These are phyloP conservation scores for Metopolophium dirhodum DNA, from an alignment of 1,140 invertebrate species.

Conservation along the genomic window DNA sequence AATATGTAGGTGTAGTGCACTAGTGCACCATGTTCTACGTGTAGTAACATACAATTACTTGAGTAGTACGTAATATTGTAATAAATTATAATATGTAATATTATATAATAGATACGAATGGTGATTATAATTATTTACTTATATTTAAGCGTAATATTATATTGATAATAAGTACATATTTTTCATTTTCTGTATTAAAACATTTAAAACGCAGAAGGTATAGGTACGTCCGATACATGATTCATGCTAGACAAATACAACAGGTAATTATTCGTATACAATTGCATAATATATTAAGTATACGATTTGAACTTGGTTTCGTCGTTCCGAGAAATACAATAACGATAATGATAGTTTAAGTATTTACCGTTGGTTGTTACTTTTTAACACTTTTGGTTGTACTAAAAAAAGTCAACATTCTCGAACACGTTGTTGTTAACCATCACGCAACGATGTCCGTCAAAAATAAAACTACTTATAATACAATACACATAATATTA, in stretches of 20 bases:
- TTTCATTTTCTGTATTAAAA: not conserved
- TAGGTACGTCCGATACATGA: not conserved
- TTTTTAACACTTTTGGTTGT: not conserved
- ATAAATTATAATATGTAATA: not conserved
- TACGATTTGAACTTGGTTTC: not conserved
- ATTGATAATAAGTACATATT: not conserved
- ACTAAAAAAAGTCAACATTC: not conserved
- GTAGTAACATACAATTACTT: not conserved
- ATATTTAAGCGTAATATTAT: not conserved
- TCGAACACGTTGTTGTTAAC: not conserved
- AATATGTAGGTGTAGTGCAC: not conserved
- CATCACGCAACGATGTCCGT: not conserved
- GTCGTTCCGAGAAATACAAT: not conserved
- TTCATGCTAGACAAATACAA: constrained; percentile 5
- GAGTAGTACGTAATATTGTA: not conserved
- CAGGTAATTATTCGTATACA: not conserved
- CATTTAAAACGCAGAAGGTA: not conserved
- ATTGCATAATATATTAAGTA: not conserved
- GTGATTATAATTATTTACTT: not conserved
- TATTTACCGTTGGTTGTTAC: not conserved
- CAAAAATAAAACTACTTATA: not conserved
- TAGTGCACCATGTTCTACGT: not conserved
- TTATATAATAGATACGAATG: not conserved
- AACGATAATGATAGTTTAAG: not conserved
- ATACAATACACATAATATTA: not conserved